Conservation (phyloP, 2,113 vertebrate species). For the Dicaeum eximium region DNA sequence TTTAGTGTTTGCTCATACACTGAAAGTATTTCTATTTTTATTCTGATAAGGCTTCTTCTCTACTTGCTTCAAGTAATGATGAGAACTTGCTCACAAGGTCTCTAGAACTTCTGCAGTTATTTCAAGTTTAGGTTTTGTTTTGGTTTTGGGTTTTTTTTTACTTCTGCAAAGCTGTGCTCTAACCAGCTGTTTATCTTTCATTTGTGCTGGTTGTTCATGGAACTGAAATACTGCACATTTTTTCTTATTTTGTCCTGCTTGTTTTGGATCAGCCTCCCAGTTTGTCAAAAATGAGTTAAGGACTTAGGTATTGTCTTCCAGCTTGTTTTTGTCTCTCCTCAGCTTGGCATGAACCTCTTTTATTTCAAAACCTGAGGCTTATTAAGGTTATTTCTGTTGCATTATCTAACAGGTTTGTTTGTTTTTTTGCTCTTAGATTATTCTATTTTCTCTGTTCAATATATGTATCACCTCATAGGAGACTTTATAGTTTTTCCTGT, state of each 20-base stretch:
- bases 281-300: neutral
- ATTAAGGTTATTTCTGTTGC: neutral
- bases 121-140: neutral
- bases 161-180: neutral
- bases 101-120: neutral
- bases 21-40: neutral
- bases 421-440: neutral
- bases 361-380: neutral
- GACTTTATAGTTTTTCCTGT: neutral
- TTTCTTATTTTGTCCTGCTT: neutral
- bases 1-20: neutral
- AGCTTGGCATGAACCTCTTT: neutral
- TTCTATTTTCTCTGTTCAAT: neutral
- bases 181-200: neutral
- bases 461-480: neutral
- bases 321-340: neutral
- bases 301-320: neutral
- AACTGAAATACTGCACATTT: conserved; percentile 5
- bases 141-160: neutral
- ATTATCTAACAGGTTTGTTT: neutral
- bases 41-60: neutral
- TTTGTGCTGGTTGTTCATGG: neutral
- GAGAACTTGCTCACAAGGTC: neutral
- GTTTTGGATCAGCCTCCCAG: neutral
- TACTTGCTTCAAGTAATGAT: neutral